Base-by-base conservation (phyloP, 2,113 vertebrate species). In the Tetrax tetrax region DNA sequence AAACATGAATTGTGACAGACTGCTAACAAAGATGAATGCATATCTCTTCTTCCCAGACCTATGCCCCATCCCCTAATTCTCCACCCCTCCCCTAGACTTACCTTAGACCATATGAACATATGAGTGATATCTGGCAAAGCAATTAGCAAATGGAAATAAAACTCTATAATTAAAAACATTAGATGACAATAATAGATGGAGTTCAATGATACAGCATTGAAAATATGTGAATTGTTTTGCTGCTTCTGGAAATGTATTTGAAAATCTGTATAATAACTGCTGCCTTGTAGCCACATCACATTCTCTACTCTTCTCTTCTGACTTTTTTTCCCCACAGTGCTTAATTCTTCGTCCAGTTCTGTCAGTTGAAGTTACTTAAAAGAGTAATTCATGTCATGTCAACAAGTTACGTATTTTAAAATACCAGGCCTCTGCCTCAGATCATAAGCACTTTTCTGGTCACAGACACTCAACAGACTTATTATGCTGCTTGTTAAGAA, bases 11-110 rank as follows among this genome's bases (percentile, higher is more conserved):
- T 80, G 28, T 35, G 47, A 50, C 14, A 50, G 38, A n/a, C 12
- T n/a, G 19, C 27, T 75, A 80, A 71, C 0, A 2, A 61, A 88
- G 45, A 53, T 45, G 29, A 72, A 11, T 37, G 10, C 0, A 2
- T 31, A 25, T 13, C 9, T 75, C 83, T 72, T 69, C 48, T 76
- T 91, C 8, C 2, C 8, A 76, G 68, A 66, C 4, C 12, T 87
- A 4, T 43, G 12, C 4, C 12, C 5, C 13, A 56, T 3, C 13
- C 8, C 12, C 1, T 0, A 0, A 27, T 59, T 22, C 7, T 9
- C 4, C 13, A 41, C 41, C 41, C 41, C 14, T 12, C 3, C 6
- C 2, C 8, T 8, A 59, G n/a, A 41, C 72, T 24, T 48, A 64
- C 6, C 45, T 72, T 53, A 60, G 14, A 60, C 27, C 35, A 31